Base-by-base conservation (phyloP, 2,888 invertebrate species). In the Pharmacophagus antenor region DNA sequence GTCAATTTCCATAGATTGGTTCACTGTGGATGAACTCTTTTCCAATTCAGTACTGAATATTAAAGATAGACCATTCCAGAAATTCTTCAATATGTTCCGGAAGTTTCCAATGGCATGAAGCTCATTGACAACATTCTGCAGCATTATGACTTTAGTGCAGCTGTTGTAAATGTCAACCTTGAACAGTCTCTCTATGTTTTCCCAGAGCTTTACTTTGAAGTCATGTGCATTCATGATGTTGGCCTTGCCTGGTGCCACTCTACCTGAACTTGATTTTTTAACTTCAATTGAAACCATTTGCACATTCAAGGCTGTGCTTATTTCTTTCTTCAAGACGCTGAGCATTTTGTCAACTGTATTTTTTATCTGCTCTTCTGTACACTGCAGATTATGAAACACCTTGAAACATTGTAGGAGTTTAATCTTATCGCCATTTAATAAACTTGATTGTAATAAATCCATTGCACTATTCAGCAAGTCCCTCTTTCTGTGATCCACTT, bases 1-100 rank as follows among this genome's bases (percentile, higher is more conserved):
- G 77, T 97, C 97, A 58, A 95, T 95, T 84, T 97, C 97, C 59
- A 97, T 91, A 58, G 96, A 95, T 81, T 97, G 96, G 72, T 94
- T 95, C 47, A 97, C 92, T 61, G 91, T 87, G 1, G 84, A 67
- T 0, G 92, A 85, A 55, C 92, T 86, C 68, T 91, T 92, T 49
- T 91, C 91, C 23, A 93, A 80, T 74, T 93, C 92, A 65, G 73
- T 84, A 62, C 85, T 82, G 63, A 91, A 89, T 6, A 82, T 76
- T 3, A 75, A 61, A 3, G 77, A 81, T 0, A 94, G 79, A 56
- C 92, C 89, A 1, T 89, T 80, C 94, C 94, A 95, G 76, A 94
- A 93, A 54, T 85, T 85, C 63, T 90, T 92, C 0, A 85, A 81
- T 44, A 91, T 89, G 59, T 85, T 86, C 61, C 85, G 82, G 64